Percentiles rank a stretch among this genome's conserved stretches.
Evolutionary conservation across 2,113 vertebrate species (phyloP).

Genomic region (Hemicordylus capensis): DNA sequence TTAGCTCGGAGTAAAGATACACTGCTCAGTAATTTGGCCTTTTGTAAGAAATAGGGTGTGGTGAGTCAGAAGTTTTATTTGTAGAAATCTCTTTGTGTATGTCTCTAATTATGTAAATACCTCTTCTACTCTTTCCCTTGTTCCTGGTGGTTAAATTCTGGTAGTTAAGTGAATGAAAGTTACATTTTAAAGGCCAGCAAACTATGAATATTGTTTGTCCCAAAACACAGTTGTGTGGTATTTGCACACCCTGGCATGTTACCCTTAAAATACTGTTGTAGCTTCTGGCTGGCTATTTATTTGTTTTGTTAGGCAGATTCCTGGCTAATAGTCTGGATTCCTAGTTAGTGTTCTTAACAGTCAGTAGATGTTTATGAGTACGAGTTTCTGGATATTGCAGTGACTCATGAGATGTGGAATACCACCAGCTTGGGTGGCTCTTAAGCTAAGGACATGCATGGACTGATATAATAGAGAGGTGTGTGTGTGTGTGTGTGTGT

Average conservation of each 20-base stretch:
- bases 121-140: neutral
- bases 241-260: neutral
- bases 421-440: too few species aligned
- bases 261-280: neutral
- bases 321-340: too few species aligned
- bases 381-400: too few species aligned
- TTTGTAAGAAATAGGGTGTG: constrained; percentile 23
- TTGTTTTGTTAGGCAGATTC: too few species aligned
- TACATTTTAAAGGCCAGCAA: neutral
- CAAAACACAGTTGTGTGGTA: neutral
- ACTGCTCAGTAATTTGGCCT: neutral
- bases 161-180: constrained; percentile 2
- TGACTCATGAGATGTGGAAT: too few species aligned
- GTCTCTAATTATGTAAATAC: constrained; percentile 6
- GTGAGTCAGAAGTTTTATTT: constrained; percentile 43
- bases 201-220: neutral
- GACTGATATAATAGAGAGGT: too few species aligned
- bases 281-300: too few species aligned
- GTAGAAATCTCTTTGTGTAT: constrained; percentile 3
- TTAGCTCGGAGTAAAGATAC: constrained; percentile 26
- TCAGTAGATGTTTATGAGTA: too few species aligned
- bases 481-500: too few species aligned
- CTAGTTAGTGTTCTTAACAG: too few species aligned
- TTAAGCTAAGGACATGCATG: too few species aligned
- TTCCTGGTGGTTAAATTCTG: neutral